Conservation (phyloP, 2,113 vertebrate species). For the Otocyon megalotis region DNA sequence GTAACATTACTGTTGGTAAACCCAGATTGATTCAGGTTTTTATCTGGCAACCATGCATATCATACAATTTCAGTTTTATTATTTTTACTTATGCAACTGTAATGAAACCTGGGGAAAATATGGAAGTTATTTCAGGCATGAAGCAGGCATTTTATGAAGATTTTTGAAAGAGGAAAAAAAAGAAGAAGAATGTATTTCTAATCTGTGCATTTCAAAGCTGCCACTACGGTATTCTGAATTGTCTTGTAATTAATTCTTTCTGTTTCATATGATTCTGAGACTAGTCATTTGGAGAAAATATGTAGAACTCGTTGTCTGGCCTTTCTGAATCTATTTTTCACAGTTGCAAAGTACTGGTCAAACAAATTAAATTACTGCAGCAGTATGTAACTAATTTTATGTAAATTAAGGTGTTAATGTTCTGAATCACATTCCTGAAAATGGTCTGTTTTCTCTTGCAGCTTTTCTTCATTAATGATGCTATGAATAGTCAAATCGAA, state of each 20-base stretch:
- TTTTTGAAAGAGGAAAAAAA: slow-evolving; percentile 66
- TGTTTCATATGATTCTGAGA: slow-evolving; percentile 87
- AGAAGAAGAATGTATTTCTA: slow-evolving; percentile 60
- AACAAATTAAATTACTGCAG: slow-evolving; percentile 97
- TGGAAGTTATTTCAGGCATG: slow-evolving; percentile 66
- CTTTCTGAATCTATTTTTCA: slow-evolving; percentile 92
- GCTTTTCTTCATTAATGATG: slow-evolving; percentile 88
- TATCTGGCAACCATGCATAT: slow-evolving; percentile 45
- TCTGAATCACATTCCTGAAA: slow-evolving; percentile 94
- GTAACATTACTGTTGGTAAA: slow-evolving; percentile 6
- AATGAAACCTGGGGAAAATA: slow-evolving; percentile 70
- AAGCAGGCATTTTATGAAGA: slow-evolving; percentile 51
- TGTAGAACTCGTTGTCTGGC: slow-evolving; percentile 87
- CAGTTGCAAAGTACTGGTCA: slow-evolving; percentile 92
- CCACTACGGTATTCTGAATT: slow-evolving; percentile 63
- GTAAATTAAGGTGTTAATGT: slow-evolving; percentile 99
- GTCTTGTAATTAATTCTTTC: slow-evolving; percentile 87
- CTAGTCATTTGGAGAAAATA: slow-evolving; percentile 90
- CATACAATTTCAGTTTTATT: slow-evolving; percentile 72
- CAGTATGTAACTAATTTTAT: slow-evolving; percentile 99
- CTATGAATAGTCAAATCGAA: slow-evolving; percentile 82
- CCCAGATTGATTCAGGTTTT: neutral
- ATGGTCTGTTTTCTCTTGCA: slow-evolving; percentile 91
- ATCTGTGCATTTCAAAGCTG: slow-evolving; percentile 72
- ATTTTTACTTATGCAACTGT: slow-evolving; percentile 64